Percentiles rank a stretch among this genome's conserved stretches.
phyloP scores from a whole-genome alignment of 2,888 invertebrate species.

The Drosophila merina region DNA sequence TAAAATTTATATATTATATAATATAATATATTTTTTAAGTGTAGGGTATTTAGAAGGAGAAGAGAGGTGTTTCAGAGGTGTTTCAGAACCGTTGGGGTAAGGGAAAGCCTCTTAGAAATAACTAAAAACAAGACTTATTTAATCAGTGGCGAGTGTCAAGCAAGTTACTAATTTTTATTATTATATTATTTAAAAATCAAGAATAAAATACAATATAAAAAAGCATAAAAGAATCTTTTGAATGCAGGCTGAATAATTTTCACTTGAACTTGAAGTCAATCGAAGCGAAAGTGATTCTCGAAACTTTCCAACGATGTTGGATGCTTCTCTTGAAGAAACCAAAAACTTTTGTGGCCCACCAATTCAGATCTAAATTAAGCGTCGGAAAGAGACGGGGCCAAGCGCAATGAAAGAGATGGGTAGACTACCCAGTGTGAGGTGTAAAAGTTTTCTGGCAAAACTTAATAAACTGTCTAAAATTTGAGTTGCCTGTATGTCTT shows the following conservation, averaged over 20 bases:
- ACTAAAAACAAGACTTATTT: too few relatives aligned
- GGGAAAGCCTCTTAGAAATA: too few relatives aligned
- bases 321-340: not conserved
- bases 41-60: not conserved
- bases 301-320: conserved; percentile 19
- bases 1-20: not conserved
- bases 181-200: too few relatives aligned
- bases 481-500: conserved; percentile 28
- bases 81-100: too few relatives aligned
- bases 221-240: not conserved
- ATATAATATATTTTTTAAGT: not conserved
- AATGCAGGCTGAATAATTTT: conserved; percentile 10
- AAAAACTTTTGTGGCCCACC: conserved; percentile 12
- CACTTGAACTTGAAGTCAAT: conserved; percentile 10
- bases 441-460: not conserved
- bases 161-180: too few relatives aligned
- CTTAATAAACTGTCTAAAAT: conserved; percentile 40
- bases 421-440: too few relatives aligned
- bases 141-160: too few relatives aligned
- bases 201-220: not conserved
- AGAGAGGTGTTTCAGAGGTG: too few relatives aligned
- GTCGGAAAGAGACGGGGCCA: not conserved
- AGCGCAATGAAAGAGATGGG: too few relatives aligned
- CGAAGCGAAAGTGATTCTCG: conserved; percentile 30
- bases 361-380: conserved; percentile 23